phyloP scores from a whole-genome alignment of 2,113 vertebrate genomes.

The Tachuris rubrigastra region DNA sequence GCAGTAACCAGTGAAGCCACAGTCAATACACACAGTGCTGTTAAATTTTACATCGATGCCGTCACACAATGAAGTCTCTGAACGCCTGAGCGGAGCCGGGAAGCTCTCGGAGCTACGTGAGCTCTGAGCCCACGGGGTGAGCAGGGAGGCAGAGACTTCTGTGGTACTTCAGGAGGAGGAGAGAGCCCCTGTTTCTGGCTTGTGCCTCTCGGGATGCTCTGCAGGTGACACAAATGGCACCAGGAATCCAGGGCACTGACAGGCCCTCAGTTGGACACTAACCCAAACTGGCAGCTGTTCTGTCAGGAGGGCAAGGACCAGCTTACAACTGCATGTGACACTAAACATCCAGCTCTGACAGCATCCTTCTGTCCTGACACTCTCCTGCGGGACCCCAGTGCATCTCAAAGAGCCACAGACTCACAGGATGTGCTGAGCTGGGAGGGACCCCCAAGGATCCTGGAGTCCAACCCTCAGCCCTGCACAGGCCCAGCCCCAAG shows the following conservation, averaged over 20 bases:
- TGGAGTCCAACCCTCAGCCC: neutral
- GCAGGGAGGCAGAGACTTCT: neutral
- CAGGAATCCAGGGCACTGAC: neutral
- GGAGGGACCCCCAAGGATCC: neutral
- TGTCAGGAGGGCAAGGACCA: neutral
- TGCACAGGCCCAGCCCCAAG: neutral
- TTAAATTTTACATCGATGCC: neutral
- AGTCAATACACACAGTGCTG: neutral
- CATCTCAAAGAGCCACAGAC: neutral
- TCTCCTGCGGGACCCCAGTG: neutral
- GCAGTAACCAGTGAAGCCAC: neutral
- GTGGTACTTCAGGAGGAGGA: neutral
- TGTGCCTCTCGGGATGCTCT: neutral
- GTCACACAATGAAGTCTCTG: neutral
- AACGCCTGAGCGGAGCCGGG: neutral
- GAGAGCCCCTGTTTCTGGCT: neutral
- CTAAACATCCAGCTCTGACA: neutral
- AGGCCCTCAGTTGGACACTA: neutral
- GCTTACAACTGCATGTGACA: neutral
- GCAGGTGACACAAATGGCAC: neutral
- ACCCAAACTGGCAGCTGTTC: conserved; percentile 5
- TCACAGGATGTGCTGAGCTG: neutral
- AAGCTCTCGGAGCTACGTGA: neutral
- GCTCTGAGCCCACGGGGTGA: neutral
- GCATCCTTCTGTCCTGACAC: neutral